These are phyloP conservation scores for Pecten maximus DNA, from an alignment of 2,888 invertebrate species.

Conservation along the genomic window DNA sequence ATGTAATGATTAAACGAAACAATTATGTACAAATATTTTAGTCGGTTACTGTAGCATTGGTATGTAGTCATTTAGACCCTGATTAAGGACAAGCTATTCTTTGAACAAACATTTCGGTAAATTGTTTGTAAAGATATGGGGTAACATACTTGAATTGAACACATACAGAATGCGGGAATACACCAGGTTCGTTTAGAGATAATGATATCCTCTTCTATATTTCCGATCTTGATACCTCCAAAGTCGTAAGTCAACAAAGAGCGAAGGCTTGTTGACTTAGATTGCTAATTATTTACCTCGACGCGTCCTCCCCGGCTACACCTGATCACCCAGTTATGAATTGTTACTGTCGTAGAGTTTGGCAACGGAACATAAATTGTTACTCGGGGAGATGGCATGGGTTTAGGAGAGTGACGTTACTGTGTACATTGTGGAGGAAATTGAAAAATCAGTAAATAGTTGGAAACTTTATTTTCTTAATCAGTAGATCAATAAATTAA, in stretches of 20 bases:
- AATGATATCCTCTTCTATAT: background rate
- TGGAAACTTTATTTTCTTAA: background rate
- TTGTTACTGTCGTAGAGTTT: background rate
- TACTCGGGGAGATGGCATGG: background rate
- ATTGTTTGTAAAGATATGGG: background rate
- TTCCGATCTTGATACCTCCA: background rate
- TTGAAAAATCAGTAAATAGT: background rate
- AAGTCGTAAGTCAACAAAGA: background rate
- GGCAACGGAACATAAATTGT: background rate
- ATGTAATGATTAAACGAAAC: no score
- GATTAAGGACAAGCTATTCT: background rate
- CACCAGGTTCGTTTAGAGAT: background rate
- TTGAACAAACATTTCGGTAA: background rate
- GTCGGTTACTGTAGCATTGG: background rate
- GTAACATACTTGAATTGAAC: background rate
- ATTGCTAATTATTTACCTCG: conserved; percentile 7
- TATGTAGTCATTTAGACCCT: background rate
- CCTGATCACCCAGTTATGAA: background rate
- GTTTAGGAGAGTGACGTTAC: background rate
- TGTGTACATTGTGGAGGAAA: background rate
- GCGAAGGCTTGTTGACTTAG: background rate
- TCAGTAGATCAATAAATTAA: no score
- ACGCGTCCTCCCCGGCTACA: background rate
- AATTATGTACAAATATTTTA: background rate
- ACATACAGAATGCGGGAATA: background rate